Base-by-base conservation (phyloP, 2,113 vertebrate genomes). In the Holacanthus passer region DNA sequence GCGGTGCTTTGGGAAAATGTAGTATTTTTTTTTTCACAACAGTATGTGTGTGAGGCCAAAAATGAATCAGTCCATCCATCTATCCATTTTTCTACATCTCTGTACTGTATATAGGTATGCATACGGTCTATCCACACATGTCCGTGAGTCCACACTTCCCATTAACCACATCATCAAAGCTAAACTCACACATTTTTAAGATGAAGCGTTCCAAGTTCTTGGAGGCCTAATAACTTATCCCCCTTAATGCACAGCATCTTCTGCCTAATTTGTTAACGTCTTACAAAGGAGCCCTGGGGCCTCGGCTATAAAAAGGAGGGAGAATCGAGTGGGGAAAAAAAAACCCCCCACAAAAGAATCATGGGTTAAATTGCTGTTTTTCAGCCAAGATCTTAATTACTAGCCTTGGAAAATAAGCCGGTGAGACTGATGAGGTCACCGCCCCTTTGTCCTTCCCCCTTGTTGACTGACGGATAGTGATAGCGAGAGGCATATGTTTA, bases 331-430 rank as follows among this genome's bases (percentile, higher is more conserved):
- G 17, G 7, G 53, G 71, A 73, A 68, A 79, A 68, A 77, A 66
- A 45, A 20, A 7, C n/a, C n/a, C 14, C 32, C 20, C 47, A 85
- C 27, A 84, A 69, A 82, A 85, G 70, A 84, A 77, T 78, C 72
- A 70, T 66, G 79, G 75, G 82, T 87, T 87, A 63, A 87, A 82
- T 87, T 80, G 81, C 77, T 75, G 76, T 89, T 85, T 88, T 87
- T 86, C 74, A 82, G 84, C 80, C 73, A 83, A 88, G 77, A 89
- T 89, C 88, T 92, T 93, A 92, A 93, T 92, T 91, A 90, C 83
- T 68, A 74, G 66, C 83, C 32, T 52, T 73, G 79, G 48, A 84
- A 85, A 88, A 87, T 84, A 88, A 86, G 87, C 69, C 55, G 39
- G 79, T 66, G 70, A 87, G 74, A 85, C 63, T 81, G 75, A 84